A percentile compares a stretch with the other conserved stretches of the same genome.
Evolutionary conservation across 1,140 invertebrate species (phyloP).

Genomic region (Bilobella aurantiaca): DNA sequence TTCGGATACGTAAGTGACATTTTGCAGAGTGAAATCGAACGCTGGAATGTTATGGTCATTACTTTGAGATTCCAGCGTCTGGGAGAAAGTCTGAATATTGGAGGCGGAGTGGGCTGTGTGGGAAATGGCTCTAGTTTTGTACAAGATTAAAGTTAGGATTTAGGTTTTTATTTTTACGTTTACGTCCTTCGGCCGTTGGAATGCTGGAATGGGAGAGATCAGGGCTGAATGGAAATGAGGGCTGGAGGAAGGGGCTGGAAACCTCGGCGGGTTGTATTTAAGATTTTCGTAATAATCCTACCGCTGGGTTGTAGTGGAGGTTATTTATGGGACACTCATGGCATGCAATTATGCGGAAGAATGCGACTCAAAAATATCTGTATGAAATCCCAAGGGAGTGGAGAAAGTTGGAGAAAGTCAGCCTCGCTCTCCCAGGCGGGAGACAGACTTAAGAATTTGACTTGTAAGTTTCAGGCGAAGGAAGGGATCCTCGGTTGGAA

Average conservation of each 20-base stretch:
- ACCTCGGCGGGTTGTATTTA: conserved; percentile 30
- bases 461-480: neutral
- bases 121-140: neutral
- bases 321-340: conserved; percentile 35
- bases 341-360: conserved; percentile 37
- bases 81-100: neutral
- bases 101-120: neutral
- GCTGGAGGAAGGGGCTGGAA: conserved; percentile 14
- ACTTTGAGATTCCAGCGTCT: neutral
- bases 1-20: too few species aligned
- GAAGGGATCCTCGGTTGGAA: conserved; percentile 10
- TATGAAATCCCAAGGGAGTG: conserved; percentile 21
- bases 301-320: conserved; percentile 22
- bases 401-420: too few species aligned
- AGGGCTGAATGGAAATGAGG: neutral
- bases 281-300: conserved; percentile 33
- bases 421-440: neutral
- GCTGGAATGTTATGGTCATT: neutral
- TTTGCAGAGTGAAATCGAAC: too few species aligned
- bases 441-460: neutral
- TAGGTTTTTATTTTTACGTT: neutral
- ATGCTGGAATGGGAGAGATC: neutral
- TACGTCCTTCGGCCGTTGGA: neutral
- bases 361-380: conserved; percentile 34
- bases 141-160: neutral